Conservation (phyloP, 2,888 invertebrate genomes). For the Lycophotia porphyrea region DNA sequence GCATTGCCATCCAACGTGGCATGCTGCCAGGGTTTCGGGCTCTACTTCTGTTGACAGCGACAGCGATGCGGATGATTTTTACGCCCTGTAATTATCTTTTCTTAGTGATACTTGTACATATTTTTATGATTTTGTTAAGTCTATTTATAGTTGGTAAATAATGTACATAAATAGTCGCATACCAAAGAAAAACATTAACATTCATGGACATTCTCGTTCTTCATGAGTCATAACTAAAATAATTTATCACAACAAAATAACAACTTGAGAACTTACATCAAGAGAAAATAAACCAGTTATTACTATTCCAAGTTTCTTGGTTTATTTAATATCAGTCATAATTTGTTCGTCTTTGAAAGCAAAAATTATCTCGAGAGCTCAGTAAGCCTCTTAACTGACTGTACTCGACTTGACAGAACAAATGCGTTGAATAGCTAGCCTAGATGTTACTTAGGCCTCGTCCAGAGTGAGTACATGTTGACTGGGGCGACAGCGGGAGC, state of each 20-base stretch:
- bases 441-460: not conserved
- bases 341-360: conserved; percentile 42
- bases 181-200: not conserved
- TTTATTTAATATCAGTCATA: conserved; percentile 35
- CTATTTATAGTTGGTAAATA: not conserved
- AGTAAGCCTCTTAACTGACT: conserved; percentile 31
- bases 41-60: too few relatives aligned
- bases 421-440: conserved; percentile 23
- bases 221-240: conserved; percentile 20
- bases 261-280: conserved; percentile 3
- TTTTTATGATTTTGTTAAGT: too few relatives aligned
- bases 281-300: conserved; percentile 40
- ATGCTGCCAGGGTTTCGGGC: too few relatives aligned
- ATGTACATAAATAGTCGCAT: not conserved
- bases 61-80: too few relatives aligned
- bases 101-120: too few relatives aligned
- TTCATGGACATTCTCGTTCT: not conserved
- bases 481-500: not conserved
- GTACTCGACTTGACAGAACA: conserved; percentile 24
- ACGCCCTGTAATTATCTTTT: too few relatives aligned
- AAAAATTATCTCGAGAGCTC: conserved; percentile 37
- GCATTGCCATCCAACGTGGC: too few relatives aligned
- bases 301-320: conserved; percentile 28
- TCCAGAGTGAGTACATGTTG: not conserved
- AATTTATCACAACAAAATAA: conserved; percentile 9